These are phyloP conservation scores for Baronia brevicornis DNA, from an alignment of 2,888 invertebrate species.

Conservation along the genomic window DNA sequence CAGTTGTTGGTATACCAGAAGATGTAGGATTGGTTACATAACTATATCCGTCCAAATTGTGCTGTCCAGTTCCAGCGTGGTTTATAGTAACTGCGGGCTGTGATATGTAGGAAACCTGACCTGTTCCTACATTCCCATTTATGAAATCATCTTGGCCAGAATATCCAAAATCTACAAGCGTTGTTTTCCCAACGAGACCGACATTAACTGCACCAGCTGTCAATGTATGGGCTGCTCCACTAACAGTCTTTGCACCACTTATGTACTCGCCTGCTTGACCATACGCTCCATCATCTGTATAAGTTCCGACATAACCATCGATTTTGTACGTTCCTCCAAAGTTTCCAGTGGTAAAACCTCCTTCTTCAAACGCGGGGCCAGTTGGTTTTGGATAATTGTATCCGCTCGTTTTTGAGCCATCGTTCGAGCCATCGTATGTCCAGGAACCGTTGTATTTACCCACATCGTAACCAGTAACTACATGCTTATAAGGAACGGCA, in stretches of 20 bases:
- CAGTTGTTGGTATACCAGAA: constrained; percentile 59
- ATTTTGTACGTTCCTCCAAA: constrained; percentile 23
- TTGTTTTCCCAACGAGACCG: constrained; percentile 66
- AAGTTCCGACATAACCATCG: constrained; percentile 23
- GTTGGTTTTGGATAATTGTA: constrained; percentile 26
- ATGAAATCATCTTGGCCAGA: constrained; percentile 40
- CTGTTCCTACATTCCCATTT: constrained; percentile 26
- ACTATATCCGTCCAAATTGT: constrained; percentile 50
- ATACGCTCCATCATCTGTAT: constrained; percentile 40
- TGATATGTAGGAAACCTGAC: constrained; percentile 41
- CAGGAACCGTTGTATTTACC: constrained; percentile 36
- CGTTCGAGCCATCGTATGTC: constrained; percentile 16
- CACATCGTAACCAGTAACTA: constrained; percentile 39
- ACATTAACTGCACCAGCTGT: constrained; percentile 67
- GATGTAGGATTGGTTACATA: constrained; percentile 59
- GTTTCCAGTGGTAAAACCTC: constrained; percentile 20
- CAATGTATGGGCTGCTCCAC: constrained; percentile 55
- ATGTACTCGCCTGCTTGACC: constrained; percentile 48
- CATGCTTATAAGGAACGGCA: constrained; percentile 50
- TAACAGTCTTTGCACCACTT: constrained; percentile 42
- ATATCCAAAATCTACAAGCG: constrained; percentile 51
- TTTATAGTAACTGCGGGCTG: constrained; percentile 57
- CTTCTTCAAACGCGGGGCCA: constrained; percentile 24
- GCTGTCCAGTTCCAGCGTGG: constrained; percentile 50
- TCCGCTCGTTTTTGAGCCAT: constrained; percentile 14